phyloP scores from a whole-genome alignment of 2,888 invertebrate genomes.

The Heliconius cydno region DNA sequence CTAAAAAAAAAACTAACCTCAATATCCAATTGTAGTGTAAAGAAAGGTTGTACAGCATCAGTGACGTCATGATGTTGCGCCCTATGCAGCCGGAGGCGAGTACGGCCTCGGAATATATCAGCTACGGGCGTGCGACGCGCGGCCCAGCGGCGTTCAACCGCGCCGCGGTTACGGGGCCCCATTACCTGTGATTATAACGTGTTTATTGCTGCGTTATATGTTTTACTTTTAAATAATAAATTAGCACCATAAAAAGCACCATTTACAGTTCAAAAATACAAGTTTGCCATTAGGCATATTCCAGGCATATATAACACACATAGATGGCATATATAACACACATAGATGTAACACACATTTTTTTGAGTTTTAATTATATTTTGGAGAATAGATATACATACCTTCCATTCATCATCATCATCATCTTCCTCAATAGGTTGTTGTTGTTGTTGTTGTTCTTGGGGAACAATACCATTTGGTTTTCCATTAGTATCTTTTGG shows the following conservation, averaged over 20 bases:
- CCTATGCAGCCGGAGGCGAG: slow-evolving; percentile 91
- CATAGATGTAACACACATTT: too few species aligned
- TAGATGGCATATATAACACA: too few species aligned
- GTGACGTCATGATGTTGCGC: slow-evolving; percentile 87
- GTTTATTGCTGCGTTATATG: background rate
- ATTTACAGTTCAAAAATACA: too few species aligned
- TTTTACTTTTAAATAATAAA: background rate
- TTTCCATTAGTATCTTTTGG: slow-evolving; percentile 64
- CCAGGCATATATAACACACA: too few species aligned
- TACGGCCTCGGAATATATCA: slow-evolving; percentile 96
- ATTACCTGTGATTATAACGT: slow-evolving; percentile 84
- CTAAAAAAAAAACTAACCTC: slow-evolving; percentile 84
- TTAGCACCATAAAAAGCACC: background rate
- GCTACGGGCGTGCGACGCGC: slow-evolving; percentile 91
- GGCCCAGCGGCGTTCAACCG: slow-evolving; percentile 91
- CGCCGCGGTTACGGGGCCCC: slow-evolving; percentile 94
- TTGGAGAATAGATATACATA: slow-evolving; percentile 49
- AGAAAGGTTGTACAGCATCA: slow-evolving; percentile 97
- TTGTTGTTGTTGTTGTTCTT: slow-evolving; percentile 62
- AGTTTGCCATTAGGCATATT: too few species aligned
- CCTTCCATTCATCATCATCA: slow-evolving; percentile 88
- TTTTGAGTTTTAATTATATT: too few species aligned
- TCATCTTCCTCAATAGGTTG: slow-evolving; percentile 74
- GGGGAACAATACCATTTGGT: slow-evolving; percentile 73
- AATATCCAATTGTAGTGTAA: slow-evolving; percentile 96